A percentile compares a stretch with the other conserved stretches of the same genome.
These are phyloP conservation scores for Lophochroa leadbeateri DNA, from an alignment of 2,113 vertebrate genomes.

Conservation along the genomic window DNA sequence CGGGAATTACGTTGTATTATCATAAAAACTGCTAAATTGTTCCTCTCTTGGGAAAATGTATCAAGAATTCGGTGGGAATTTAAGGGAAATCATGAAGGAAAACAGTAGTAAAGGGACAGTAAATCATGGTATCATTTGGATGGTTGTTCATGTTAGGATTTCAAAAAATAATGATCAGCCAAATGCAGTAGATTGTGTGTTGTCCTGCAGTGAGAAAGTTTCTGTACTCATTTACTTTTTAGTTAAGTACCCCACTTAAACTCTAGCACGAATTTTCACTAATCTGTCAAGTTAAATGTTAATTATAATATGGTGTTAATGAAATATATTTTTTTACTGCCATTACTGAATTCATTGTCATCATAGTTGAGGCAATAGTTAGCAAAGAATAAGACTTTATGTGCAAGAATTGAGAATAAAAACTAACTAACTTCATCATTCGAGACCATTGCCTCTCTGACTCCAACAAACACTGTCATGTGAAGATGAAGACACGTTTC, in stretches of 20 bases:
- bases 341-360: background rate
- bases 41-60: no score
- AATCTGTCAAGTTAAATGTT: background rate
- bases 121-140: background rate
- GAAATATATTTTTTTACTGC: background rate
- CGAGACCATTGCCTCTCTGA: background rate
- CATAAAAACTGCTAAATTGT: no score
- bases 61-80: no score
- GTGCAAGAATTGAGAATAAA: background rate
- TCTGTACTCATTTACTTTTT: background rate
- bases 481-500: background rate
- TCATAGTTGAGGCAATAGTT: background rate
- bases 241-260: background rate
- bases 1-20: no score
- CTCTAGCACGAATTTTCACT: background rate
- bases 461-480: background rate
- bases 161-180: background rate
- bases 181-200: background rate
- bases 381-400: background rate
- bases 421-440: background rate
- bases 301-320: background rate
- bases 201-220: background rate
- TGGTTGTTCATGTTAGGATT: background rate
- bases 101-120: background rate
- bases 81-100: background rate